phyloP scores from a whole-genome alignment of 64 coral and sea anemone genomes.

The Montipora sp. region DNA sequence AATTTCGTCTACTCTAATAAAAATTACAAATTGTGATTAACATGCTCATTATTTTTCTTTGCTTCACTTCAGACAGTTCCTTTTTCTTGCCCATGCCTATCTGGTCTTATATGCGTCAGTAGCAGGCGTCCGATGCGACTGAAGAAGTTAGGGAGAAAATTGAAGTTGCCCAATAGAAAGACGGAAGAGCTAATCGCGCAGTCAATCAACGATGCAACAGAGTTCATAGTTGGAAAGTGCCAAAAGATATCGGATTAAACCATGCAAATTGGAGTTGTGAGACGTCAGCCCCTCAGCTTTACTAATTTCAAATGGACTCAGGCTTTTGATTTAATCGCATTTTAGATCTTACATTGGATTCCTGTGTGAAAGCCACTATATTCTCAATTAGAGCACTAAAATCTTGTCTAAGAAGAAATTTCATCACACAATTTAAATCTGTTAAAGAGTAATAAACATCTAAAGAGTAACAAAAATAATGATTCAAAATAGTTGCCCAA shows the following conservation, averaged over 20 bases:
- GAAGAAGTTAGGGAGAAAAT: conserved; percentile 34
- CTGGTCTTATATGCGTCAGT: conserved; percentile 30
- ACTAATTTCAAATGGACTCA: too few relatives aligned
- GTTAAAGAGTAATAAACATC: too few relatives aligned
- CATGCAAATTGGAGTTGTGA: neutral
- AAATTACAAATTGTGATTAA: neutral
- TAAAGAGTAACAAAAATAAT: too few relatives aligned
- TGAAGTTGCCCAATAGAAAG: conserved; percentile 30
- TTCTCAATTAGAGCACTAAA: too few relatives aligned
- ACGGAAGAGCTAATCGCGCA: conserved; percentile 9
- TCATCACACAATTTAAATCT: too few relatives aligned
- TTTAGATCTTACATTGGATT: too few relatives aligned
- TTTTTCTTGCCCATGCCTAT: conserved; percentile 62
- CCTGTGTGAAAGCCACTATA: too few relatives aligned
- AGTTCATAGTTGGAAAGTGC: conserved; percentile 69
- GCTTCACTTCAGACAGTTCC: neutral
- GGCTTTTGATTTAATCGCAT: too few relatives aligned
- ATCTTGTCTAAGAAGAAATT: too few relatives aligned
- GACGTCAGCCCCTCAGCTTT: too few relatives aligned
- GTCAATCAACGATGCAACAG: conserved; percentile 12
- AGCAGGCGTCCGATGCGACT: conserved; percentile 62
- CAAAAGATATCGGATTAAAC: neutral
- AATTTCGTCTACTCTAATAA: too few relatives aligned
- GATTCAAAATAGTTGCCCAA: too few relatives aligned
- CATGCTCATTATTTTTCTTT: neutral